Percentiles rank a stretch among this genome's conserved stretches.
Conservation (phyloP, 2,113 vertebrate species). For the Drymodes brunneopygia region DNA sequence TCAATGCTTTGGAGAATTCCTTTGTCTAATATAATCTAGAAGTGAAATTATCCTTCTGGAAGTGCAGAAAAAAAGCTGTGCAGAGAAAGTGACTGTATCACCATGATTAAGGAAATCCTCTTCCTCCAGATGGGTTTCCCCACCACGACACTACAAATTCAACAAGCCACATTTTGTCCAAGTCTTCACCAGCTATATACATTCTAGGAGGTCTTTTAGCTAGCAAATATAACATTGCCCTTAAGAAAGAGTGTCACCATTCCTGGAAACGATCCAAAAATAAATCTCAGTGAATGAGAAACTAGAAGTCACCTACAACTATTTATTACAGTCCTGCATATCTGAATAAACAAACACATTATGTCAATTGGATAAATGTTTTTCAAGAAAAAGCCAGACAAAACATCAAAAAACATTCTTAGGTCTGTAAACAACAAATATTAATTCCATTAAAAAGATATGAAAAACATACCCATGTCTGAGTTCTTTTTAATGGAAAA, state of each 20-base stretch:
- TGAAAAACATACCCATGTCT: neutral
- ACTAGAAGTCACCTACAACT: neutral
- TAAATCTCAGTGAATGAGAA: neutral
- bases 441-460: neutral
- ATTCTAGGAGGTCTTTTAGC: neutral
- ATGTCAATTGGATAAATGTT: neutral
- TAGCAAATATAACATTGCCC: neutral
- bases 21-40: neutral
- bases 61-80: neutral
- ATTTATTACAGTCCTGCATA: neutral
- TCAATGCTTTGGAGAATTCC: neutral
- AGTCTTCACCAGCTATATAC: neutral
- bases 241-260: neutral
- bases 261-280: neutral
- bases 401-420: neutral
- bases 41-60: neutral
- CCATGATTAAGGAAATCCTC: slow-evolving; percentile 2
- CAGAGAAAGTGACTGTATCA: neutral
- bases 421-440: neutral
- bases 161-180: neutral
- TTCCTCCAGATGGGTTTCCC: neutral
- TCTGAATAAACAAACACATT: neutral
- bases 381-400: neutral
- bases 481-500: neutral
- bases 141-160: neutral